Conservation (phyloP, 2,888 invertebrate species). For the Drosophila limbata region DNA sequence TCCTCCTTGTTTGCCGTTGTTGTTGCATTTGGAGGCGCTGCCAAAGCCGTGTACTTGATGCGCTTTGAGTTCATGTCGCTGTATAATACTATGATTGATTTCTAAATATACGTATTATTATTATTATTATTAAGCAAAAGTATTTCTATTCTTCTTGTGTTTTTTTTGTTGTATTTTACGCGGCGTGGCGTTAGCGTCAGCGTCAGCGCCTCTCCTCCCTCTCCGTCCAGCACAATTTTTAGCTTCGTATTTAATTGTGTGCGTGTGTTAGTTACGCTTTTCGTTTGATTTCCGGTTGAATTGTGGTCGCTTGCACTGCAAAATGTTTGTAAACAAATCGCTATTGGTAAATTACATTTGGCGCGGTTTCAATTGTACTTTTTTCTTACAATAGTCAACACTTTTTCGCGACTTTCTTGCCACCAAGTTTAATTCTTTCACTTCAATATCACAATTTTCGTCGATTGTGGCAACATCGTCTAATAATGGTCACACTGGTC, state of each 20-base stretch:
- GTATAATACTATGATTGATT: background rate
- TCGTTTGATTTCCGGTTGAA: conserved; percentile 4
- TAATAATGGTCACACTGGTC: conserved; percentile 77
- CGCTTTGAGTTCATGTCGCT: conserved; percentile 80
- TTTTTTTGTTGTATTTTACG: conserved; percentile 12
- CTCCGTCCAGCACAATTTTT: conserved; percentile 18
- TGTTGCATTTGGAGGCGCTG: conserved; percentile 10
- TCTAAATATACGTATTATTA: background rate
- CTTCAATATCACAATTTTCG: conserved; percentile 63
- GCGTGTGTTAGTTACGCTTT: conserved; percentile 37
- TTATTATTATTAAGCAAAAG: background rate
- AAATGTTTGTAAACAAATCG: conserved; percentile 39
- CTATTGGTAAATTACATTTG: conserved; percentile 55
- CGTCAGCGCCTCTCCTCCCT: conserved; percentile 31
- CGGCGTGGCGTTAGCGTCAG: conserved; percentile 41
- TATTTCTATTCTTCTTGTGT: background rate
- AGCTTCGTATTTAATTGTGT: conserved; percentile 8
- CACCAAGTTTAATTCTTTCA: conserved; percentile 67
- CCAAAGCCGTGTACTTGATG: conserved; percentile 71
- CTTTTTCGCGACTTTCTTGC: conserved; percentile 71
- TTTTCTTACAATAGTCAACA: conserved; percentile 77
- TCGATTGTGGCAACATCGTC: conserved; percentile 83
- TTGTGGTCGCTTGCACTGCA: background rate
- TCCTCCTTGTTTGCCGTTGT: conserved; percentile 67
- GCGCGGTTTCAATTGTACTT: conserved; percentile 59